Base-by-base conservation (phyloP, 2,797 vertebrate species). In the Decapterus maruadsi region DNA sequence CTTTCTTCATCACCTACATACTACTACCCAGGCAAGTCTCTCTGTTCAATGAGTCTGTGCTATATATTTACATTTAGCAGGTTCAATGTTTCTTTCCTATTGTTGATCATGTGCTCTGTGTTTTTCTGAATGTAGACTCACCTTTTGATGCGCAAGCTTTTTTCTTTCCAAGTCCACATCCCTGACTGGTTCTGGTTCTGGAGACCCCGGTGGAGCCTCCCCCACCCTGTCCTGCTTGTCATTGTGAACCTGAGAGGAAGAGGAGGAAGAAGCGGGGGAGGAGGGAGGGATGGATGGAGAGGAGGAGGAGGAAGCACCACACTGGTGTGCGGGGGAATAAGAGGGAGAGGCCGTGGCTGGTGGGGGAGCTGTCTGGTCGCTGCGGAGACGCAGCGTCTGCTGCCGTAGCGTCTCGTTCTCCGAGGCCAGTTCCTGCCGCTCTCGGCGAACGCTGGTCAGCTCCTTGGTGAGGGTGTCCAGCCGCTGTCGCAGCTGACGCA, bases 391-490 rank as follows among this genome's bases (percentile, higher is more conserved):
- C 0, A 91, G 78, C 0, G 93, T 81, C 2, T 95, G 91, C 29
- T 91, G 93, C 0, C 94, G 76, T 0, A 96, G 93, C 0, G 89
- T 91, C 11, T 96, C 95, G 0, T 94, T 96, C 64, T 97, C 95
- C 0, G 93, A 90, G 0, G 93, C 89, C 0, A 95, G 91, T 2
- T 96, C 93, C 62, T 96, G 96, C 0, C 96, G 92, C 70, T 97
- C 95, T 0, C 97, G 94, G 48, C 96, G 95, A 11, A 96, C 93
- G 0, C 95, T 86, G 0, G 95, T 97, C 81, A 99, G 95, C 87
- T 99, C 97, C 77, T 95, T 98, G 91, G 96, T 98, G 60, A 99
- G 94, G 3, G 95, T 89, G 66, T 99, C 98, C 34, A 99, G 94
- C 0, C 96, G 94, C 88, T 96, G 96, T 42, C 96, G 92, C 66